These are phyloP conservation scores for Stichodactyla helianthus DNA, from an alignment of 64 coral and sea anemone genomes.

Conservation along the genomic window DNA sequence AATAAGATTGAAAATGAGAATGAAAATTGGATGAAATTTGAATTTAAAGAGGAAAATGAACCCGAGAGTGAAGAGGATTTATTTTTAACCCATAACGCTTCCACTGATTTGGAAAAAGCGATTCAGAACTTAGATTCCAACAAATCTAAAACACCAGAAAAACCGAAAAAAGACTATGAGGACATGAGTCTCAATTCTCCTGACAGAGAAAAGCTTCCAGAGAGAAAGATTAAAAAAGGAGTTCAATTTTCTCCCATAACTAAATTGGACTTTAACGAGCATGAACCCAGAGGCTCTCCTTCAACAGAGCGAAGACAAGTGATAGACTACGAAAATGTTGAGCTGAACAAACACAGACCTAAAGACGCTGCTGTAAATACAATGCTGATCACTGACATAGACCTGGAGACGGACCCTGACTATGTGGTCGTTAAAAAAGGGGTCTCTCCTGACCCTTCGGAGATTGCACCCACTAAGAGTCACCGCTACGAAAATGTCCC, in stretches of 20 bases:
- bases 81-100: not conserved
- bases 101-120: not conserved
- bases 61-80: not conserved
- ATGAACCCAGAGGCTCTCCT: not conserved
- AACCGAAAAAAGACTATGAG: slow-evolving; percentile 37
- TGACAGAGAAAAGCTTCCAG: not conserved
- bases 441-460: slow-evolving; percentile 15
- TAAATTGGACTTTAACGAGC: not conserved
- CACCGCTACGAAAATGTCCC: slow-evolving; percentile 52
- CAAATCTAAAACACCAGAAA: not conserved
- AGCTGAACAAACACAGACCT: slow-evolving; percentile 12
- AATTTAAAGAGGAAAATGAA: not conserved
- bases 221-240: not conserved
- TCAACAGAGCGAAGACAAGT: not conserved
- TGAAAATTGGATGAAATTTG: not conserved
- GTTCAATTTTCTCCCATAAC: not conserved
- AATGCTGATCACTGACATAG: slow-evolving; percentile 44
- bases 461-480: not conserved
- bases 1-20: not conserved
- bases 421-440: slow-evolving; percentile 36
- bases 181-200: slow-evolving; percentile 25
- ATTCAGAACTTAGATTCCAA: not conserved
- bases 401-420: slow-evolving; percentile 27
- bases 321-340: slow-evolving; percentile 47
- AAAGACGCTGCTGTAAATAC: slow-evolving; percentile 1